Percentiles rank a stretch among this genome's conserved stretches.
Conservation (phyloP, 1,140 invertebrate genomes). For the Dinothrombium tinctorium region DNA sequence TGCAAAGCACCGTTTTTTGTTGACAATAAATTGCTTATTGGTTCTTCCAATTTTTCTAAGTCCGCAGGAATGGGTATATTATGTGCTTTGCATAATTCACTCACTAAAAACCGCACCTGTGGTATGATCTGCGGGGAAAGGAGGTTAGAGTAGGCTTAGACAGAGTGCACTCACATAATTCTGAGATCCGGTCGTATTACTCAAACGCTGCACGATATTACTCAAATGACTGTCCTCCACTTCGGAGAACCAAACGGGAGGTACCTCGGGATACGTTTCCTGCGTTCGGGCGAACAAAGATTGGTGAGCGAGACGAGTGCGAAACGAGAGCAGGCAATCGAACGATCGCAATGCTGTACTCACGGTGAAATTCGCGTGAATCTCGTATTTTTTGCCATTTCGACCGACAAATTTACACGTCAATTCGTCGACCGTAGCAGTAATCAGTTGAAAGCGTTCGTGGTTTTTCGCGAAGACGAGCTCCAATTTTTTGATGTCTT, state of each 20-base stretch:
- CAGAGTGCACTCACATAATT: slow-evolving; percentile 39
- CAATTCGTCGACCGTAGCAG: slow-evolving; percentile 91
- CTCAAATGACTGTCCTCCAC: slow-evolving; percentile 82
- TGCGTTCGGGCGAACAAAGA: background rate
- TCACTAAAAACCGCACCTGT: slow-evolving; percentile 59
- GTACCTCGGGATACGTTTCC: slow-evolving; percentile 91
- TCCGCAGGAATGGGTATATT: slow-evolving; percentile 42
- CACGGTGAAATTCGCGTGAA: slow-evolving; percentile 94
- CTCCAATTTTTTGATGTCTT: slow-evolving; percentile 90
- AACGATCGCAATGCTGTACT: slow-evolving; percentile 18
- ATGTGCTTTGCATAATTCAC: slow-evolving; percentile 66
- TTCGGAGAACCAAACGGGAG: slow-evolving; percentile 96
- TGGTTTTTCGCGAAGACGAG: slow-evolving; percentile 80
- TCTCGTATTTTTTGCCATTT: slow-evolving; percentile 81
- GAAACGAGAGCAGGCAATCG: background rate
- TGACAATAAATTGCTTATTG: background rate
- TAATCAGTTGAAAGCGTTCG: slow-evolving; percentile 87
- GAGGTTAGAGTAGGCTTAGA: background rate
- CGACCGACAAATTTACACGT: slow-evolving; percentile 84
- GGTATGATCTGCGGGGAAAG: slow-evolving; percentile 15
- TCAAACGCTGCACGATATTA: slow-evolving; percentile 76
- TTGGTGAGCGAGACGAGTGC: background rate
- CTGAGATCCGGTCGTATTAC: slow-evolving; percentile 68
- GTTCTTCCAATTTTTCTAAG: slow-evolving; percentile 43
- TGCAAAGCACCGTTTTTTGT: background rate